Base-by-base conservation (phyloP, 2,888 invertebrate genomes). In the Seira sanloemensis region DNA sequence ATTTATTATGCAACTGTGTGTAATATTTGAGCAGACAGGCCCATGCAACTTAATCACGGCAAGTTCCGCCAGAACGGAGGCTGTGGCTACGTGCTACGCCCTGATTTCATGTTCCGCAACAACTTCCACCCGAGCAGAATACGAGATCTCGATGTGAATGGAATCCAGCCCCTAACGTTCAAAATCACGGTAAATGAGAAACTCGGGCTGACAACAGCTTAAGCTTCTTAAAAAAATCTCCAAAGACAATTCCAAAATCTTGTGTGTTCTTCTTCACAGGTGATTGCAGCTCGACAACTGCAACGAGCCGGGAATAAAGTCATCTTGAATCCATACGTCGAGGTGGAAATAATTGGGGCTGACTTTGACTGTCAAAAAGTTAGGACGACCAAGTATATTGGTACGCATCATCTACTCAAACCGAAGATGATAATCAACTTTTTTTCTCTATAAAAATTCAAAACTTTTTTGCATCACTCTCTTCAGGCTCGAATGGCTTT, bases 11-110 rank as follows among this genome's bases (percentile, higher is more conserved):
- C 69, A 25, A 27, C 7, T 71, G 5, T 19, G 26, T 4, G 24
- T 24, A 21, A 24, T 23, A 19, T 19, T 21, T 67, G n/a, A 12
- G 1, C 67, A 85, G 99, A 99, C 91, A 96, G 96, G 90, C 93
- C 97, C 9, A 99, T 99, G 98, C 98, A 99, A 91, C 90, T 98
- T 12, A 98, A 99, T 91, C 95, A 96, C 90, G 97, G 97, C 0
- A 96, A 96, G 91, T 99, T 99, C 91, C 93, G 95, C 27, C 95
- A 96, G 90, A 99, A 99, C 90, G 98, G 97, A 0, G 93, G 94
- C 46, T 98, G 97, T 91, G 99, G 99, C 0, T 99, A 96, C 91
- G 92, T 99, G 0, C 91, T 99, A 77, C 96, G 96, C 90, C 98
- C 99, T 0, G 94, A 95, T 1, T 96, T 96, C 89, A 97, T 98